These are phyloP conservation scores for Alcedo quadribrachys DNA, from an alignment of 2,797 vertebrate genomes.

Conservation along the genomic window DNA sequence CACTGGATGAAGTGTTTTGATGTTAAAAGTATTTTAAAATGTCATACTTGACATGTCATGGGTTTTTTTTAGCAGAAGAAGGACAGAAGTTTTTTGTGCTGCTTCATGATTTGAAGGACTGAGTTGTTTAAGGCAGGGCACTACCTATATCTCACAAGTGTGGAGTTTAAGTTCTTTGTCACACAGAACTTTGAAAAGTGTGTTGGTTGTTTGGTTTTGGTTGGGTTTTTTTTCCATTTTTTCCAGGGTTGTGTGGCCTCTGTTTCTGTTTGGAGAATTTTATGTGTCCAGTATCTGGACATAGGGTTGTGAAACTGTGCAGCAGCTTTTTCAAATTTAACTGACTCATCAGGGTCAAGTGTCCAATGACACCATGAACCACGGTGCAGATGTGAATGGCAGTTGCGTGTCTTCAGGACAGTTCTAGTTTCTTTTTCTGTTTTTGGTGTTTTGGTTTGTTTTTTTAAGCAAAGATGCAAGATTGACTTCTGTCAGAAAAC, in stretches of 20 bases:
- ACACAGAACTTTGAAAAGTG: not conserved
- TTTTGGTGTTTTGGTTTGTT: too few species aligned
- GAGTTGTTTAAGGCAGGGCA: not conserved
- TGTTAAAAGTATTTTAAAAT: not conserved
- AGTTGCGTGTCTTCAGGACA: not conserved
- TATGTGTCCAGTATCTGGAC: not conserved
- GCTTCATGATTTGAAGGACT: not conserved
- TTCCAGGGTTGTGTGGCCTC: not conserved
- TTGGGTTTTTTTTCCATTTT: rapidly evolving
- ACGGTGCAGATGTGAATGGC: not conserved
- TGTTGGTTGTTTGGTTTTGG: too few species aligned
- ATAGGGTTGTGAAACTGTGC: not conserved
- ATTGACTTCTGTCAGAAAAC: not conserved
- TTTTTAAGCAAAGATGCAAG: not conserved
- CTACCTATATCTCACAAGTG: not conserved
- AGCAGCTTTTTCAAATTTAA: not conserved
- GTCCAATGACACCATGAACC: not conserved
- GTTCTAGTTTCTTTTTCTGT: not conserved
- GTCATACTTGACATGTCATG: rapidly evolving
- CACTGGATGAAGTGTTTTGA: not conserved
- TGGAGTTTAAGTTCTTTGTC: not conserved
- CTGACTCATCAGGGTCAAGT: not conserved
- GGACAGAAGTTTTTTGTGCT: not conserved
- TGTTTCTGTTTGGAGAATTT: not conserved
- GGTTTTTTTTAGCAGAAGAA: not conserved